Evolutionary conservation across 2,888 invertebrate genomes (phyloP).

Genomic region (Hypselothyrea guttata): DNA sequence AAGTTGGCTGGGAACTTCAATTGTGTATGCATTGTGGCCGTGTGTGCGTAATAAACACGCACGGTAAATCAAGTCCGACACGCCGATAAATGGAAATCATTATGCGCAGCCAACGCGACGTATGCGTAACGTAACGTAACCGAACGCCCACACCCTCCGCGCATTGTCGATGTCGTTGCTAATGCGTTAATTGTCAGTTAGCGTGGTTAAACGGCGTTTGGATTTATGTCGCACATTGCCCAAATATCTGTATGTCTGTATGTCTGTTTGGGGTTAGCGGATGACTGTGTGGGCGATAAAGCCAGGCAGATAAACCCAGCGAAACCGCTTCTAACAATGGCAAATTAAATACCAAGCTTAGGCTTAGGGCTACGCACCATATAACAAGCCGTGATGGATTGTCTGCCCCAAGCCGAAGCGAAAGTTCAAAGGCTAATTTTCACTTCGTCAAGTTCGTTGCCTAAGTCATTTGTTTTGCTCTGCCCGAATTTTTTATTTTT

Average conservation of each 20-base stretch:
- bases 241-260: neutral
- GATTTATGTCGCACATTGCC: conserved; percentile 43
- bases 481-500: conserved; percentile 24
- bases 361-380: conserved; percentile 18
- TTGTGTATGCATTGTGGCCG: conserved; percentile 58
- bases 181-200: conserved; percentile 73
- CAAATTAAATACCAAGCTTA: conserved; percentile 25
- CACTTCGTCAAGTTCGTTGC: conserved; percentile 68
- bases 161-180: conserved; percentile 28
- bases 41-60: conserved; percentile 67
- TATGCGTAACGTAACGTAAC: conserved; percentile 67
- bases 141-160: conserved; percentile 52
- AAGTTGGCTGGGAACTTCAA: neutral
- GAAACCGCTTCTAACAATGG: conserved; percentile 14
- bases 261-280: conserved; percentile 2
- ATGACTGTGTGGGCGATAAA: conserved; percentile 23
- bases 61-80: conserved; percentile 52
- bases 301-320: neutral
- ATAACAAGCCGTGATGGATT: conserved; percentile 17
- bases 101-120: conserved; percentile 62
- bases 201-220: conserved; percentile 64
- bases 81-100: conserved; percentile 55
- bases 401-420: neutral
- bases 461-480: conserved; percentile 58
- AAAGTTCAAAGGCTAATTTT: conserved; percentile 66